Evolutionary conservation across 1,140 invertebrate genomes (phyloP).

Genomic region (Ganaspis sp.): DNA sequence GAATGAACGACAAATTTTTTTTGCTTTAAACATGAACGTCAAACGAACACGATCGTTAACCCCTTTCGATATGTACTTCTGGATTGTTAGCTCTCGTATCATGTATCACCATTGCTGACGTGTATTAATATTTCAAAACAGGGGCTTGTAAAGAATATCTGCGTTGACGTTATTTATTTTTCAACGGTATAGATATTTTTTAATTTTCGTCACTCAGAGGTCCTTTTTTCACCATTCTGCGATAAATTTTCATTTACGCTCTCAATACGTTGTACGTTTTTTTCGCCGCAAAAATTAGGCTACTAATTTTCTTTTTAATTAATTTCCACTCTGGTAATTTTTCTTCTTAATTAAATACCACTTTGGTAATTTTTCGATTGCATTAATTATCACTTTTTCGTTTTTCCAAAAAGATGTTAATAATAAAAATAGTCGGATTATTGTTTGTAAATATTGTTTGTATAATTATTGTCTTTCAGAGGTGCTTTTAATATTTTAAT

Average conservation of each 20-base stretch:
- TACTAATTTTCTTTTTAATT: no score
- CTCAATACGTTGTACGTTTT: background rate
- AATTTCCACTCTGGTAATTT: no score
- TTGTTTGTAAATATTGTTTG: no score
- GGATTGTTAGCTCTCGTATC: background rate
- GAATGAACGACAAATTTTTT: background rate
- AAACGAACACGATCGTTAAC: background rate
- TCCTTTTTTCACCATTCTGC: background rate
- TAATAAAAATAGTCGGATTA: no score
- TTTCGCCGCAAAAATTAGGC: no score
- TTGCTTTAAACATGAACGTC: background rate
- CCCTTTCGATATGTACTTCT: background rate
- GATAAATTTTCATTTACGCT: background rate
- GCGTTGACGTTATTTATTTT: conserved; percentile 3
- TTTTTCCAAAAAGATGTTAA: no score
- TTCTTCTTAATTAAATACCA: no score
- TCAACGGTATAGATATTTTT: conserved; percentile 11
- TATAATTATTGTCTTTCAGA: no score
- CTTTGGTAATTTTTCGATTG: no score
- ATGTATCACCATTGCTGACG: background rate
- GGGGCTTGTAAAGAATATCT: background rate
- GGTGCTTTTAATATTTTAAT: background rate
- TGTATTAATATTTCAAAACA: conserved; percentile 4
- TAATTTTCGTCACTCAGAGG: background rate
- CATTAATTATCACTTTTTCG: no score